Conservation (phyloP, 2,797 vertebrate species). For the Ceryle rudis region DNA sequence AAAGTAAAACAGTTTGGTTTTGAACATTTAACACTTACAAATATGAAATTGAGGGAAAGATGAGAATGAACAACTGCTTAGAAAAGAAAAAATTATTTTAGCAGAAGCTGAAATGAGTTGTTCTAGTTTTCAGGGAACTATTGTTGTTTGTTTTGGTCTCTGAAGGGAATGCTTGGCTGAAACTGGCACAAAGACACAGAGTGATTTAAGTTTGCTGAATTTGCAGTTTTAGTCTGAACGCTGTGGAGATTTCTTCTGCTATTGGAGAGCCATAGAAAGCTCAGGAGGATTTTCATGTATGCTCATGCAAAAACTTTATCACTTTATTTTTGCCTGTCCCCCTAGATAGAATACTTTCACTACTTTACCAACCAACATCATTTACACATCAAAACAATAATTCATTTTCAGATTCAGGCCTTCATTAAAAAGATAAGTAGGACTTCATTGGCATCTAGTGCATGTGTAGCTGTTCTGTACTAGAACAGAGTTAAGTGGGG, state of each 20-base stretch:
- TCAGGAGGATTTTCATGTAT: background rate
- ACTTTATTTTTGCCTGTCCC: constrained; percentile 3
- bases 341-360: constrained; percentile 35
- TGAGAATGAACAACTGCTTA: background rate
- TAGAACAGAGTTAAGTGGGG: constrained; percentile 25
- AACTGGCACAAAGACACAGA: constrained; percentile 32
- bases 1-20: background rate
- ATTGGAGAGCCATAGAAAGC: background rate
- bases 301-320: background rate
- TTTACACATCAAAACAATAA: constrained; percentile 71
- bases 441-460: constrained; percentile 61
- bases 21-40: background rate
- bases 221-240: background rate
- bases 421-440: constrained; percentile 69
- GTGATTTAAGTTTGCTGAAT: constrained; percentile 1
- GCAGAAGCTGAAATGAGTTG: background rate
- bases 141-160: constrained; percentile 54
- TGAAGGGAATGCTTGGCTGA: constrained; percentile 14
- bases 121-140: constrained; percentile 11
- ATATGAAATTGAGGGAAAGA: background rate
- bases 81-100: background rate
- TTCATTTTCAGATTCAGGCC: constrained; percentile 65
- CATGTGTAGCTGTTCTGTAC: constrained; percentile 25
- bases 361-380: constrained; percentile 15
- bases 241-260: background rate